Base-by-base conservation (phyloP, 2,888 invertebrate species). In the Mimumesa dahlbomi region DNA sequence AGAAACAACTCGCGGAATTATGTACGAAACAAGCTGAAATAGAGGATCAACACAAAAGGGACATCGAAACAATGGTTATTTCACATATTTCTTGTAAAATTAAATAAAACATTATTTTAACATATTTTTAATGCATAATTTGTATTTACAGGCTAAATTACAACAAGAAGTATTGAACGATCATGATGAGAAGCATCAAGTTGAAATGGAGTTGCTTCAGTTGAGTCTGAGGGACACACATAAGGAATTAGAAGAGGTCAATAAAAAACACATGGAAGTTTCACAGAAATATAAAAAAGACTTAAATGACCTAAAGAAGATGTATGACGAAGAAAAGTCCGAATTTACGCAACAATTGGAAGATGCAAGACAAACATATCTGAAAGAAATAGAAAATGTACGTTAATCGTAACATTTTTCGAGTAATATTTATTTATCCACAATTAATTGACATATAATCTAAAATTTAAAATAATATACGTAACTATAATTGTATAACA, bases 21-120 rank as follows among this genome's bases (percentile, higher is more conserved):
- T 71, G 58, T 13, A 71, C 75, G 2, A 85, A 79, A 14, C 75
- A 83, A 57, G 25, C 54, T 2, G 76, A 81, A 7, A 42, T 77
- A 2, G 84, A 85, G 25, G 73, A 81, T 2, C 82, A 82, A 13
- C 79, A 87, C 19, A 79, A 73, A 52, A 82, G 75, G 14, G 86
- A 88, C 45, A 76, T 87, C 14, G 88, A 87, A 64, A 71, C 81
- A 11, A 85, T 88, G 87, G 82, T 83, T 56, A 18, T n/a, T n/a
- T n/a, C n/a, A n/a, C n/a, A n/a, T n/a, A n/a, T n/a, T n/a, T n/a
- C n/a, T n/a, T 56, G 21, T n/a, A n/a, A n/a, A n/a, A n/a, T n/a
- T n/a, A n/a, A n/a, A n/a, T n/a, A n/a, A n/a, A n/a, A n/a, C n/a
- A n/a, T n/a, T n/a, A n/a, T n/a, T n/a, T n/a, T n/a, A n/a, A n/a